Evolutionary conservation across 2,797 vertebrate species (phyloP), one percentile per base, ranked within the genome.

Genomic region (Chelmon rostratus): DNA sequence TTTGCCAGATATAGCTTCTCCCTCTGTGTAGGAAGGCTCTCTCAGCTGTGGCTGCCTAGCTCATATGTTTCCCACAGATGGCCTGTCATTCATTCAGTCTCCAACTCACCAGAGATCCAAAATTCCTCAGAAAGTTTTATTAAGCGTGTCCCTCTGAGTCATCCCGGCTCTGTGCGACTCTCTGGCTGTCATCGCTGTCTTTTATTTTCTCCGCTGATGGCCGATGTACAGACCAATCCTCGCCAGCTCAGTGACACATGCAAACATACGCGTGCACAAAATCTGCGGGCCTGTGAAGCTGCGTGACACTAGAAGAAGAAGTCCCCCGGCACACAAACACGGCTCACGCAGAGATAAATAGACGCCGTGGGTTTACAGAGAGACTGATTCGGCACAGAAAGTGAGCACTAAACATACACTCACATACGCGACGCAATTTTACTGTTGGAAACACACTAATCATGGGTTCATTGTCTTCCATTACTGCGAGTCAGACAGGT

Each of bases 1-100:
- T 82, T 81, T 62, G 6, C 86, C 66, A 75, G 85, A 68, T 82
- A 84, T 69, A 83, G 79, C 86, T 40, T 84, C 65, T 80, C 76
- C 76, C 61, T 90, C 77, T 72, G 69, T 76, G 85, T 63, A 58
- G 68, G 56, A 74, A 79, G 75, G 68, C 80, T 83, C 81, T 75
- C 79, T 86, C 79, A 53, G 83, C 79, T 78, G 63, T 77, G 42
- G 86, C 66, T 62, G 78, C 69, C 69, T 62, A 4, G 42, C 83
- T 92, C 89, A 76, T 90, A 88, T 89, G 90, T 92, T 86, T 92
- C 68, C 81, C 87, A 80, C 91, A 89, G 88, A 92, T 92, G 89
- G 91, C 90, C 81, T 89, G 89, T 90, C 91, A 88, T 61, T 92
- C 88, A 81, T n/a, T 62, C 53, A 63, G 70, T 77, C 78, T 78